phyloP scores from a whole-genome alignment of 2,888 invertebrate species.

The Rhopalosiphum nymphaeae region DNA sequence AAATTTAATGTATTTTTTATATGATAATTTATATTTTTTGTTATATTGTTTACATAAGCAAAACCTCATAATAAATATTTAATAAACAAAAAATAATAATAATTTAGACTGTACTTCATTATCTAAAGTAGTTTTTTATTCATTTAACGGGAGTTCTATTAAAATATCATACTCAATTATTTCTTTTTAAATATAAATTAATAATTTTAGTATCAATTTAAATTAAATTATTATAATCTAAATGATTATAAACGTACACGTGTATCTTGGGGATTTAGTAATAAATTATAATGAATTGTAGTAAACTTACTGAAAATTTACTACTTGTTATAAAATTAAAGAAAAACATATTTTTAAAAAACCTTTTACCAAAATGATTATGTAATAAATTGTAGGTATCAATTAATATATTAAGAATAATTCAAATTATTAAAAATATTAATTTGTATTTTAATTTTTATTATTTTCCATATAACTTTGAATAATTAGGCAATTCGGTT shows the following conservation, averaged over 20 bases:
- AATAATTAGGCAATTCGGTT: not conserved
- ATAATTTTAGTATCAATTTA: not conserved
- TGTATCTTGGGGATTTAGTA: not conserved
- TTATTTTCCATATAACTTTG: not conserved
- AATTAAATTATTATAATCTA: not conserved
- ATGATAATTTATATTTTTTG: not conserved
- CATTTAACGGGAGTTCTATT: not conserved
- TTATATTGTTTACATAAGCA: not conserved
- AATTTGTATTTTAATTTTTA: not conserved
- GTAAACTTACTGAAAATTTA: not conserved
- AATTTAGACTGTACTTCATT: not conserved
- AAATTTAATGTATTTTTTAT: not conserved
- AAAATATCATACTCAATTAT: not conserved
- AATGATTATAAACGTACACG: not conserved
- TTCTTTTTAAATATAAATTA: not conserved
- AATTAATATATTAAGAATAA: not conserved
- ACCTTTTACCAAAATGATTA: not conserved
- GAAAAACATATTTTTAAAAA: not conserved
- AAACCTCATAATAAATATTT: not conserved
- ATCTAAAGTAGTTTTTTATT: not conserved
- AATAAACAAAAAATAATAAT: not conserved
- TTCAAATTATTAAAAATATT: not conserved
- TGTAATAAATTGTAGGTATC: not conserved
- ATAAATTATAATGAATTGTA: not conserved
- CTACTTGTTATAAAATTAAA: not conserved